Evolutionary conservation across 2,797 vertebrate genomes (phyloP).

Genomic region (Gymnoscopelus braueri): DNA sequence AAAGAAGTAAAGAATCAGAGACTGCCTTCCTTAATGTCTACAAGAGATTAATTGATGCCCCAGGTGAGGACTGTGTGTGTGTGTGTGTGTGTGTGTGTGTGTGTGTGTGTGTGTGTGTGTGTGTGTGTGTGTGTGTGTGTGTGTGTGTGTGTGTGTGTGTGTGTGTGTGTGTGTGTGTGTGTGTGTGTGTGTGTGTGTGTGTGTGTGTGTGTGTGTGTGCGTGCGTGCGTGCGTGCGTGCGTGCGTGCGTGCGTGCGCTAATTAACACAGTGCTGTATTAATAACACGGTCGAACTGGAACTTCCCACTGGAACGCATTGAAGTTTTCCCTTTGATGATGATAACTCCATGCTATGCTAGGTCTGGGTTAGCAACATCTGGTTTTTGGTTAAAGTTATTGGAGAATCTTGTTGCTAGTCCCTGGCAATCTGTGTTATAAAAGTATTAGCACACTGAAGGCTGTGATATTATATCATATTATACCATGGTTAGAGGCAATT

Average conservation of each 20-base stretch:
- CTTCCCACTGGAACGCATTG: too few relatives aligned
- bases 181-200: not conserved
- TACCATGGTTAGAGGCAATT: too few relatives aligned
- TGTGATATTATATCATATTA: too few relatives aligned
- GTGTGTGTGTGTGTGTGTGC: not conserved
- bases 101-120: not conserved
- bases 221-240: not conserved
- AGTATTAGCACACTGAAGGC: too few relatives aligned
- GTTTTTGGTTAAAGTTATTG: too few relatives aligned
- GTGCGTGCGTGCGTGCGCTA: not conserved
- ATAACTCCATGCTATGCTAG: too few relatives aligned
- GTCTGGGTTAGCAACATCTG: too few relatives aligned
- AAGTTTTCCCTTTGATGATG: too few relatives aligned
- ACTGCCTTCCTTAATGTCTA: conserved; percentile 93
- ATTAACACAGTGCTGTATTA: too few relatives aligned
- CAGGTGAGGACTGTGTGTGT: conserved; percentile 80
- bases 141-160: not conserved
- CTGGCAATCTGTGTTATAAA: too few relatives aligned
- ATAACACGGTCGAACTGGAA: too few relatives aligned
- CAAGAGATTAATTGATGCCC: conserved; percentile 93
- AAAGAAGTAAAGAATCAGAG: conserved; percentile 93
- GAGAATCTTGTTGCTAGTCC: too few relatives aligned
- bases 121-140: not conserved
- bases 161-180: not conserved
- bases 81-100: conserved; percentile 8